These are phyloP conservation scores for Callosobruchus maculatus DNA, from an alignment of 2,888 invertebrate species.

Conservation along the genomic window DNA sequence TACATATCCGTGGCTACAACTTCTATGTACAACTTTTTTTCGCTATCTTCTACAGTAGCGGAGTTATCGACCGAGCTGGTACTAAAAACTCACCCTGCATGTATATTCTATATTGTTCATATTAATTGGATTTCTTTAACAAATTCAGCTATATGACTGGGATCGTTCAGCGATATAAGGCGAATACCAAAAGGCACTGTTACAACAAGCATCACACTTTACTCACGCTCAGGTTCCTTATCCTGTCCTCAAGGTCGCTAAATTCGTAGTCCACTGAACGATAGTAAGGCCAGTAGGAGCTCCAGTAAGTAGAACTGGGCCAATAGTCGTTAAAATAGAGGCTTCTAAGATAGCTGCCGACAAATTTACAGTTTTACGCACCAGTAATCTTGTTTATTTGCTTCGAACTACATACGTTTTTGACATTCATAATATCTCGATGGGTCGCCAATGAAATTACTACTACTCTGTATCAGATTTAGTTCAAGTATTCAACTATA, in stretches of 20 bases:
- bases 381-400: slow-evolving; percentile 12
- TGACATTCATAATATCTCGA: too few species aligned
- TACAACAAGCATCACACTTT: slow-evolving; percentile 4
- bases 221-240: slow-evolving; percentile 33
- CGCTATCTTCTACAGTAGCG: too few species aligned
- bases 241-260: slow-evolving; percentile 30
- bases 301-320: slow-evolving; percentile 22
- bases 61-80: too few species aligned
- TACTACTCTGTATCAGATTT: too few species aligned
- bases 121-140: too few species aligned
- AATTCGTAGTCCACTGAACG: slow-evolving; percentile 32
- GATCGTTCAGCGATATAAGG: not conserved
- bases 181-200: not conserved
- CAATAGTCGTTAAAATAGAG: slow-evolving; percentile 22
- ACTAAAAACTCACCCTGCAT: too few species aligned
- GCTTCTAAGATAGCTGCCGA: slow-evolving; percentile 24
- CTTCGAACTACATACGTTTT: too few species aligned
- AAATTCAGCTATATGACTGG: not conserved
- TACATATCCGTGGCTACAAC: too few species aligned
- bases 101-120: too few species aligned
- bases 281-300: slow-evolving; percentile 24
- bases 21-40: too few species aligned
- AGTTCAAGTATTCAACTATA: too few species aligned
- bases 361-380: slow-evolving; percentile 17
- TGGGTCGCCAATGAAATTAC: too few species aligned